These are phyloP conservation scores for Pollenia angustigena DNA, from an alignment of 2,888 invertebrate genomes.

Conservation along the genomic window DNA sequence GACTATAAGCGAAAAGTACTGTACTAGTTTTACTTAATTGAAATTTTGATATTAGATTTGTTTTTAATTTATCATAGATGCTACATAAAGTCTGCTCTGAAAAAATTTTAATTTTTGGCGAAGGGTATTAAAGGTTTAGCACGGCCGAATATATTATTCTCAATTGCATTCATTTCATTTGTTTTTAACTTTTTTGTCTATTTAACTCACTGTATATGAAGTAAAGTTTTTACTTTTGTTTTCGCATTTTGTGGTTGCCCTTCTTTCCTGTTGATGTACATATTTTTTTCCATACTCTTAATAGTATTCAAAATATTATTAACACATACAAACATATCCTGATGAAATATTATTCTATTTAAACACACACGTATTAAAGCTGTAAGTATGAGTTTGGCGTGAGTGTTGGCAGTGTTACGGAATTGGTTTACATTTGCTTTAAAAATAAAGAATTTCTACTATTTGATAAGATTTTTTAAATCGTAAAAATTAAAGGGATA, in stretches of 20 bases:
- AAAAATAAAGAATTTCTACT: too few relatives aligned
- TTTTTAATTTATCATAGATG: too few relatives aligned
- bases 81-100: too few relatives aligned
- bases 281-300: not conserved
- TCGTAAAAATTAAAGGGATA: too few relatives aligned
- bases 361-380: slow-evolving; percentile 18
- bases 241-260: slow-evolving; percentile 52
- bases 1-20: too few relatives aligned
- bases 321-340: not conserved
- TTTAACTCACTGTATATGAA: slow-evolving; percentile 8
- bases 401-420: not conserved
- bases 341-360: slow-evolving; percentile 31
- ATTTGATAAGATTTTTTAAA: too few relatives aligned
- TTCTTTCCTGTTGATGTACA: not conserved
- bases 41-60: too few relatives aligned
- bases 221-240: slow-evolving; percentile 48
- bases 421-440: not conserved
- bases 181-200: not conserved
- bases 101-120: too few relatives aligned
- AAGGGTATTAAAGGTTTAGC: too few relatives aligned
- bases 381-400: not conserved
- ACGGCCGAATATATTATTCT: too few relatives aligned
- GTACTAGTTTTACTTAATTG: too few relatives aligned
- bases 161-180: not conserved
- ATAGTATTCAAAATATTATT: slow-evolving; percentile 4